phyloP scores from a whole-genome alignment of 2,797 vertebrate species.

The Acanthis flammea region DNA sequence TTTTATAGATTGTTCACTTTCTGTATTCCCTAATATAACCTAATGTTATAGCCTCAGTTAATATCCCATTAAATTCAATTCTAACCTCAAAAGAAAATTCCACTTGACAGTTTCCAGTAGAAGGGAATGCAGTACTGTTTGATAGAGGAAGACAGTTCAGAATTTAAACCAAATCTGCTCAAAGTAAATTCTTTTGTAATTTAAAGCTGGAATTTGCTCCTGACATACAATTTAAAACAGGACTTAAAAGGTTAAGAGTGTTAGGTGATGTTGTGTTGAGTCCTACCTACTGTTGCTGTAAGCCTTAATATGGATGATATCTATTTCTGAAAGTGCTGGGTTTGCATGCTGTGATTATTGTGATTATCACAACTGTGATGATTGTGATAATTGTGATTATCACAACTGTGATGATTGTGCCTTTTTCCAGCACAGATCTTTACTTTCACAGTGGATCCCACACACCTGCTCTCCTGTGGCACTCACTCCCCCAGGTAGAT shows the following conservation, averaged over 20 bases:
- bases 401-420: rapidly evolving
- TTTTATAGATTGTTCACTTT: neutral
- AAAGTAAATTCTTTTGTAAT: neutral
- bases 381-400: rapidly evolving
- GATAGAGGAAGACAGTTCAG: neutral
- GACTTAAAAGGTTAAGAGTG: neutral
- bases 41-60: neutral
- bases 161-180: neutral
- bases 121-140: neutral
- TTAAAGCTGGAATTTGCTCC: neutral
- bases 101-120: neutral
- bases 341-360: neutral
- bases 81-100: neutral
- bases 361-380: neutral
- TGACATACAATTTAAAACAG: neutral
- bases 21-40: neutral
- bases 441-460: neutral
- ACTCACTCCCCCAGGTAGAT: neutral
- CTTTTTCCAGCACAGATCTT: neutral
- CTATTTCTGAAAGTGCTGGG: neutral
- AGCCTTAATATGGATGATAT: neutral
- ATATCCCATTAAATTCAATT: neutral
- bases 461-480: rapidly evolving
- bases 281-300: neutral
- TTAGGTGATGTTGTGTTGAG: neutral